These are phyloP conservation scores for Eospalax fontanierii DNA, from an alignment of 2,797 vertebrate species.

Conservation along the genomic window DNA sequence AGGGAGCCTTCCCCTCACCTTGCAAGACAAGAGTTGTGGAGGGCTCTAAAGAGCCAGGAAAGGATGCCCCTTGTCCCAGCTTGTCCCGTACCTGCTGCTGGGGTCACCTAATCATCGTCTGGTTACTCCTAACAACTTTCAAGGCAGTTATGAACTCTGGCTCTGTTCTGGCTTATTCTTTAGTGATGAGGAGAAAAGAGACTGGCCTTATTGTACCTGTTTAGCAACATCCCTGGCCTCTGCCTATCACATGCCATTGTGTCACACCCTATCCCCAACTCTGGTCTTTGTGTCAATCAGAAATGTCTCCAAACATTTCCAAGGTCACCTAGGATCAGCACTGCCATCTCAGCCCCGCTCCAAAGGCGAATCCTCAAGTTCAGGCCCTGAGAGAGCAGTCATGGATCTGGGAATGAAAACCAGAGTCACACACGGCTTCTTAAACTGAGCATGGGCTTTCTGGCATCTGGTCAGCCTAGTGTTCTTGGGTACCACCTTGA, in stretches of 20 bases:
- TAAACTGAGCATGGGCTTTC: background rate
- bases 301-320: background rate
- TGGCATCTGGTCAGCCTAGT: fast-evolving
- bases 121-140: background rate
- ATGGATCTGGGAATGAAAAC: fast-evolving
- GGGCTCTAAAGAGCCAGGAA: background rate
- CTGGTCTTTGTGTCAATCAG: background rate
- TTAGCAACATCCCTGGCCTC: background rate
- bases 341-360: background rate
- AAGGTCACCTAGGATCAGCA: no score
- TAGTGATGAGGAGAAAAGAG: background rate
- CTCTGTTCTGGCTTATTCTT: background rate
- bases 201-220: background rate
- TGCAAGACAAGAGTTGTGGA: background rate
- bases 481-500: fast-evolving
- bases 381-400: background rate
- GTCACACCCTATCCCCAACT: no score
- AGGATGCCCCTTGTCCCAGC: background rate
- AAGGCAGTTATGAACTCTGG: background rate
- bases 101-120: background rate
- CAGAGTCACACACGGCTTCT: no score
- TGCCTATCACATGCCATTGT: background rate
- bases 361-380: background rate
- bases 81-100: background rate
- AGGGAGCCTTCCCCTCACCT: background rate